phyloP scores from a whole-genome alignment of 30 jellyfish, hydroid and myxozoan species.

The Cassiopea andromeda region DNA sequence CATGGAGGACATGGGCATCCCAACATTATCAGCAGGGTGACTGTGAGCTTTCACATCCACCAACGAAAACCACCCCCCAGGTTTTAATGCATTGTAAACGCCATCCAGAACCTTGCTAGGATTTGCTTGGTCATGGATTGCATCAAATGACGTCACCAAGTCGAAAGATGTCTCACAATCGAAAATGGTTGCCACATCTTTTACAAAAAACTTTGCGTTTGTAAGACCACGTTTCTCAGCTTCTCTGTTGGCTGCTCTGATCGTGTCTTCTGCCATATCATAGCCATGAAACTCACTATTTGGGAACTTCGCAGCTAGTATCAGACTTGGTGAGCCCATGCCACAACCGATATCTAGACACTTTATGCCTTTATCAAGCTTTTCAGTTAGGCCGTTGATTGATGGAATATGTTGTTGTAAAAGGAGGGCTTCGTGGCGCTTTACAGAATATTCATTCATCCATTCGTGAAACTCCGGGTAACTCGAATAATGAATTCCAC shows the following conservation, averaged over 20 bases:
- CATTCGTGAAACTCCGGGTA: conserved; percentile 59
- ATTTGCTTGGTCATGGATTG: conserved; percentile 59
- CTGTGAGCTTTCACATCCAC: conserved; percentile 53
- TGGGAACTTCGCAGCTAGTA: conserved; percentile 33
- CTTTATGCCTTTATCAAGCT: conserved; percentile 19
- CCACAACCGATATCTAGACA: conserved; percentile 63
- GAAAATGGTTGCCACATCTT: conserved; percentile 8
- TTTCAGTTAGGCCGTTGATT: conserved; percentile 44
- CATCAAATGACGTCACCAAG: conserved; percentile 40
- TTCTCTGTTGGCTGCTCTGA: conserved; percentile 14
- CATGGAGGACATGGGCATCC: conserved; percentile 33
- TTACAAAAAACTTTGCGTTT: conserved; percentile 29
- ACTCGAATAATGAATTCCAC: conserved; percentile 58
- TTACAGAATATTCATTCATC: conserved; percentile 66
- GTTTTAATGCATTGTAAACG: conserved; percentile 28
- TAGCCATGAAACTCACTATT: conserved; percentile 45
- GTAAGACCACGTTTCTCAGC: conserved; percentile 26
- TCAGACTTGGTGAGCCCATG: conserved; percentile 46
- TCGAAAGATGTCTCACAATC: conserved; percentile 23
- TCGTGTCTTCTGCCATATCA: conserved; percentile 37
- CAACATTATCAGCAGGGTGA: conserved; percentile 52
- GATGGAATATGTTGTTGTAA: conserved; percentile 51
- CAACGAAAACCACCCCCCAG: conserved; percentile 50
- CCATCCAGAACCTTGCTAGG: conserved; percentile 20
- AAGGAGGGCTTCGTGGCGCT: conserved; percentile 52